Percentiles rank a stretch among this genome's conserved stretches.
Conservation (phyloP, 1,140 invertebrate species). For the Penaeus indicus region DNA sequence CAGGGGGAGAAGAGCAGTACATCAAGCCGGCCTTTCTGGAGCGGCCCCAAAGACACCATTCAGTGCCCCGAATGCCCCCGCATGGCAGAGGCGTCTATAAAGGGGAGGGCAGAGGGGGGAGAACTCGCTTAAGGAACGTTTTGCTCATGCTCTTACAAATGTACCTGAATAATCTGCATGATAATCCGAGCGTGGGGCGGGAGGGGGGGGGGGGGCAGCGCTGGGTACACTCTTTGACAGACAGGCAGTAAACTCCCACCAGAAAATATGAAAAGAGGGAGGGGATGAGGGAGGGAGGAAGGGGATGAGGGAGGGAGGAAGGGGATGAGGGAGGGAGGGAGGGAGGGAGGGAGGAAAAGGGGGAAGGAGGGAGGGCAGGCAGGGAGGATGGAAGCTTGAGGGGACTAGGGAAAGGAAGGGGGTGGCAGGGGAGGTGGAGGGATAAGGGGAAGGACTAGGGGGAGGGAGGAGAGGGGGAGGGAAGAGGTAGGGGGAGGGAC, state of each 20-base stretch:
- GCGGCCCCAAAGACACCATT: conserved; percentile 20
- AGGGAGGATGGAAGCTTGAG: background rate
- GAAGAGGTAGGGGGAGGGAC: too few species aligned
- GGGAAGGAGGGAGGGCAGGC: background rate
- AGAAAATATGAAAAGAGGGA: conserved; percentile 18
- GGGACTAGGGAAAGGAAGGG: too few species aligned
- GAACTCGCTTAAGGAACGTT: background rate
- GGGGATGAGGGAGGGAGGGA: background rate
- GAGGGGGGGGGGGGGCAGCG: background rate
- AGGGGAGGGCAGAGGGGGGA: background rate
- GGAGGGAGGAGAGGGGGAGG: too few species aligned
- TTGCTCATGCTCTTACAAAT: conserved; percentile 25
- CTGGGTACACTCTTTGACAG: conserved; percentile 20
- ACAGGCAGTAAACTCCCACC: conserved; percentile 7
- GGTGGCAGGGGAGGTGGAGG: too few species aligned
- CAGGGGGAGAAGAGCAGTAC: too few species aligned
- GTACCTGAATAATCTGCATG: conserved; percentile 44
- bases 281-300: background rate
- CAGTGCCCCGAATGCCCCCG: background rate
- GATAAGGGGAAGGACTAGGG: too few species aligned
- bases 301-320: background rate
- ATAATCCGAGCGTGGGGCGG: conserved; percentile 15
- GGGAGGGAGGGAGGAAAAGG: background rate
- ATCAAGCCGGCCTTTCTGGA: background rate
- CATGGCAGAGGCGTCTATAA: background rate